Base-by-base conservation (phyloP, 2,888 invertebrate species). In the Acanthosoma haemorrhoidale region DNA sequence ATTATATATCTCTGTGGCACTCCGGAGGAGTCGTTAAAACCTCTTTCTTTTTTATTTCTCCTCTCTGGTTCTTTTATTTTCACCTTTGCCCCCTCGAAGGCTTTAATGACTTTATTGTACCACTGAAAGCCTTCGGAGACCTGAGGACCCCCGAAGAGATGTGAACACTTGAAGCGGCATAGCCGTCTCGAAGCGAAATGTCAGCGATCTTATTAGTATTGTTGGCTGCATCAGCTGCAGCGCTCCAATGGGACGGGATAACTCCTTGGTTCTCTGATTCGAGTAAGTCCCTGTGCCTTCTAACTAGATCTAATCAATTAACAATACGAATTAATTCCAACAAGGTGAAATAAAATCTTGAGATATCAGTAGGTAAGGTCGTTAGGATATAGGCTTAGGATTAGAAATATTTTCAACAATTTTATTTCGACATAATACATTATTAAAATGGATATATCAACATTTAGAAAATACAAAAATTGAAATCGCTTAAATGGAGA, bases 211-310 rank as follows among this genome's bases (percentile, higher is more conserved):
- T 63, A 25, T 16, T 58, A 4, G 25, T 39, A n/a, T 29, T 64
- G 8, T 15, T 64, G 4, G 39, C 38, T 29, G 38, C 64, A 43
- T 15, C 43, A 11, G 43, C 69, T 29, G 32, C 66, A 13, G 71
- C 67, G 9, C 69, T 74, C 25, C 73, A 84, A 76, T 83, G 83
- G 82, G 83, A 83, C 77, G 83, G 83, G 73, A 79, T 81, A 70
- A 82, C 82, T 13, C 83, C 84, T 16, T 84, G 84, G 82, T 83
- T 82, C 77, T 81, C 82, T 36, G 82, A 81, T 77, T 83, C 84
- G 39, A 80, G 85, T 85, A 81, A 84, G 84, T 83, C 73, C 38
- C 16, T 60, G n/a, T 59, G n/a, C 29, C 51, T 51, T n/a, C n/a
- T n/a, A n/a, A n/a, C n/a, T n/a, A n/a, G n/a, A n/a, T n/a, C n/a